phyloP scores from a whole-genome alignment of 2,797 vertebrate genomes.

The Nasua narica region DNA sequence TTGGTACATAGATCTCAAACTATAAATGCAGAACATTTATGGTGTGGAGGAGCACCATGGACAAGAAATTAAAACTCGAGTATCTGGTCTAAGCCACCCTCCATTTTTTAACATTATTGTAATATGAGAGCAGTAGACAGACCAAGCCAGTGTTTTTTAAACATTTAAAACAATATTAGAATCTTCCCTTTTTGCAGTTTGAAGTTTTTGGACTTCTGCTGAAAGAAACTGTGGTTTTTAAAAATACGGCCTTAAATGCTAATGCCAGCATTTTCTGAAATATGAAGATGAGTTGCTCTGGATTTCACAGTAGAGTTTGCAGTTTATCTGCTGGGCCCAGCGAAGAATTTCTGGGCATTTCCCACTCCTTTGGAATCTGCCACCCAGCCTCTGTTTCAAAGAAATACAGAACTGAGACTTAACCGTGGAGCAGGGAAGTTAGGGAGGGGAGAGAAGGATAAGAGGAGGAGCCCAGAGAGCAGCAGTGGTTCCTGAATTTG shows the following conservation, averaged over 20 bases:
- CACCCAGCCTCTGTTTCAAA: not conserved
- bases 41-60: not conserved
- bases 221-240: not conserved
- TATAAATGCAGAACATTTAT: not conserved
- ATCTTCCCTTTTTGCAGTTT: not conserved
- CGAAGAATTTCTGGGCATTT: not conserved
- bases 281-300: not conserved
- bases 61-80: not conserved
- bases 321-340: not conserved
- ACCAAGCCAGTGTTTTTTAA: not conserved
- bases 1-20: not conserved
- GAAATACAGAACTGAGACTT: not conserved
- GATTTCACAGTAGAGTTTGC: not conserved
- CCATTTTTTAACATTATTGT: not conserved
- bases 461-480: not conserved
- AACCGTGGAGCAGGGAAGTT: not conserved
- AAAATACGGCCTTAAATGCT: not conserved
- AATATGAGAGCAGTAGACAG: not conserved
- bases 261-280: not conserved
- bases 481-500: not conserved
- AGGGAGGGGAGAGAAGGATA: not conserved
- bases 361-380: not conserved
- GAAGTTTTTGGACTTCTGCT: not conserved
- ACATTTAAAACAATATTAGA: not conserved
- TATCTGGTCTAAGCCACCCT: not conserved